Evolutionary conservation across 92 coral and sea anemone genomes (phyloP), one percentile per base, ranked within the genome.

Genomic region (Zoanthus gigantus): DNA sequence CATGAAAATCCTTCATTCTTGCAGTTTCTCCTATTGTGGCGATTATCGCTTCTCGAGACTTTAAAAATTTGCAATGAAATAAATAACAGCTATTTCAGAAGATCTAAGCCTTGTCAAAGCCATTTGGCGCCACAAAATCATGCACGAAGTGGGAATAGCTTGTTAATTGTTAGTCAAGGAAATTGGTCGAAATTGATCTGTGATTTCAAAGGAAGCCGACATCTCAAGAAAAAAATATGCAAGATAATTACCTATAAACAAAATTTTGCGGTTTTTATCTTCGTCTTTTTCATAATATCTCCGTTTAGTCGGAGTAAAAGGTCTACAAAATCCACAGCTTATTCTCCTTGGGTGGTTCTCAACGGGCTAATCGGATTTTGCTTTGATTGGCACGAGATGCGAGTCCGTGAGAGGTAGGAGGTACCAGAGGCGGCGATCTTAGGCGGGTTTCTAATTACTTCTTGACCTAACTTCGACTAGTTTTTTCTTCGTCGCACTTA

Each of bases 141-240:
- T 96, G 85, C 86, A 67, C 84, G 87, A 94, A 90, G 98, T 93
- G 98, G 83, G 91, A 95, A 93, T 93, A 93, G 92, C 92, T 88
- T 91, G 98, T 93, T 95, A 95, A 95, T 95, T 93, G 98, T 91
- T 95, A 93, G 98, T 85, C 93, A 88, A 95, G 98, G 98, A 95
- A 95, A 95, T 95, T 95, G 98, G 94, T 93, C 98, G 98, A 95
- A 95, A 95, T 95, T 95, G 98, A 95, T 95, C 98, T 90, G 77
- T 88, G 90, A 93, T 86, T 56, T 95, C 98, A 95, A 95, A 95
- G 98, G 91, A 74, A 74, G 94, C 98, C 98, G 98, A 86, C 93
- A 88, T 89, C 88, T 93, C 77, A 86, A 88, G 77, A 76, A 87
- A 86, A 83, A 92, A 91, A 86, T 82, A 91, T 89, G 90, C 72